A percentile compares a stretch with the other conserved stretches of the same genome.
phyloP scores from a whole-genome alignment of 2,888 invertebrate species.

The Drosophila subquinaria region DNA sequence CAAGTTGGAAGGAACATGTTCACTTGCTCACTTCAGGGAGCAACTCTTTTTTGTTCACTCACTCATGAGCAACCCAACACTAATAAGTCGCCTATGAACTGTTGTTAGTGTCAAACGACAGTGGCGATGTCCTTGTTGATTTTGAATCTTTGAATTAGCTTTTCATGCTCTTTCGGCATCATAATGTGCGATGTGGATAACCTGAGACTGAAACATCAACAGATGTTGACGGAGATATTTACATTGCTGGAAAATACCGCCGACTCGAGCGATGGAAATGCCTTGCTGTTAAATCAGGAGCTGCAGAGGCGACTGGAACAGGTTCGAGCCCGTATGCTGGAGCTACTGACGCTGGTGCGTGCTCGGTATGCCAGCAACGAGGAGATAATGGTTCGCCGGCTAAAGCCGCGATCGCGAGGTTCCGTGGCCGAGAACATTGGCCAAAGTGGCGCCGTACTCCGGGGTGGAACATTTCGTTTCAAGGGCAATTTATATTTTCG shows the following conservation, averaged over 20 bases:
- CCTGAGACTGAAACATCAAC: slow-evolving; percentile 29
- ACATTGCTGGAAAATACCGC: slow-evolving; percentile 32
- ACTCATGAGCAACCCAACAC: too few species aligned
- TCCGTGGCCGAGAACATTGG: slow-evolving; percentile 25
- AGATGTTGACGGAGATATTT: slow-evolving; percentile 53
- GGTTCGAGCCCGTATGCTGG: slow-evolving; percentile 58
- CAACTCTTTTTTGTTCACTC: too few species aligned
- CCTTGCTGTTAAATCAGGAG: slow-evolving; percentile 74
- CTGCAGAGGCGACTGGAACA: slow-evolving; percentile 74
- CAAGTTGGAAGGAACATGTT: too few species aligned
- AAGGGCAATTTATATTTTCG: slow-evolving; percentile 88
- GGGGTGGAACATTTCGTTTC: slow-evolving; percentile 85
- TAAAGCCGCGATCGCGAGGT: slow-evolving; percentile 17
- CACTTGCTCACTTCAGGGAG: too few species aligned
- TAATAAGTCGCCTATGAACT: too few species aligned
- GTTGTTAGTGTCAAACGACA: too few species aligned
- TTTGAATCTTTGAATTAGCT: not conserved
- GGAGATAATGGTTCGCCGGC: slow-evolving; percentile 48
- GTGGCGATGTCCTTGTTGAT: not conserved
- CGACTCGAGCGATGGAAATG: slow-evolving; percentile 58
- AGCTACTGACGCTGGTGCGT: slow-evolving; percentile 61
- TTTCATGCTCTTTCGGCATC: not conserved
- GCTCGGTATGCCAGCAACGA: slow-evolving; percentile 73
- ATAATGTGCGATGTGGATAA: slow-evolving; percentile 38
- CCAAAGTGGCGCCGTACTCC: slow-evolving; percentile 86